Evolutionary conservation across 1,140 invertebrate genomes (phyloP).

Genomic region (Schlechtendalia chinensis): DNA sequence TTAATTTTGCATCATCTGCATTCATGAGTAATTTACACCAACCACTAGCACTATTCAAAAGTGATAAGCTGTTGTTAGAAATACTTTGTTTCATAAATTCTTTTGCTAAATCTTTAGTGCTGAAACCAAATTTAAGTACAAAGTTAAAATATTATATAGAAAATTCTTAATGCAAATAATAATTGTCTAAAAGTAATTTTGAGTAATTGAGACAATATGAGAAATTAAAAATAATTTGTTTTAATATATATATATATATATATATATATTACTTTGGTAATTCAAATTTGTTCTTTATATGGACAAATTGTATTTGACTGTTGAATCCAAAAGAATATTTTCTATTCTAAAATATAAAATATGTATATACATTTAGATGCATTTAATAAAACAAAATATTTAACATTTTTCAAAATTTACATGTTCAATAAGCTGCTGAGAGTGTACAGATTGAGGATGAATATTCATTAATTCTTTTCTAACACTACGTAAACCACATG

Average conservation of each 20-base stretch:
- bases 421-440: conserved; percentile 14
- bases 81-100: not conserved
- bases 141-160: not conserved
- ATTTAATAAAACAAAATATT: not conserved
- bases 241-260: conserved; percentile 6
- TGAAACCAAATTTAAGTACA: not conserved
- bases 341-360: conserved; percentile 25
- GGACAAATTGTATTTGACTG: conserved; percentile 16
- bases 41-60: conserved; percentile 9
- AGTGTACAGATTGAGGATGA: not conserved
- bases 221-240: too few species aligned
- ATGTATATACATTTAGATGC: not conserved
- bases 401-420: not conserved
- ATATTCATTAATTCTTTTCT: conserved; percentile 30
- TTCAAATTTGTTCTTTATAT: conserved; percentile 27
- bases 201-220: too few species aligned
- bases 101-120: conserved; percentile 37
- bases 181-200: too few species aligned
- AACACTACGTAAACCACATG: conserved; percentile 35
- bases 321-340: not conserved
- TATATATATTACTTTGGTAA: conserved; percentile 21
- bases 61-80: conserved; percentile 28
- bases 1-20: conserved; percentile 5
- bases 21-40: conserved; percentile 44
- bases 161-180: not conserved